Conservation (phyloP, 1,140 invertebrate species). For the Drosophila burlai region DNA sequence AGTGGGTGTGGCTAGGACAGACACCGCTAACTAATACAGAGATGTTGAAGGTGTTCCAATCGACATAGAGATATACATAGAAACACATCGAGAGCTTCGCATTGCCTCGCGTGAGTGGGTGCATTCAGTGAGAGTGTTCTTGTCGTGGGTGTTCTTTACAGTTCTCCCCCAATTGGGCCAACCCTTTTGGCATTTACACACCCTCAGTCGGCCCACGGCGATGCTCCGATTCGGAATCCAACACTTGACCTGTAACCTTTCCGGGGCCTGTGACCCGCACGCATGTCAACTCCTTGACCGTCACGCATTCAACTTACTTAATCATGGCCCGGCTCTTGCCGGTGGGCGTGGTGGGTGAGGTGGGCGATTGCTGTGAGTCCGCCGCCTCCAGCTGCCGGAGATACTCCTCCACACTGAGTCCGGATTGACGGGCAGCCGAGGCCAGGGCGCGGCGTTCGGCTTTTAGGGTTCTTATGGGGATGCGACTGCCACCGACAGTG, state of each 20-base stretch:
- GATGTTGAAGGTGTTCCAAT: conserved; percentile 54
- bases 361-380: conserved; percentile 17
- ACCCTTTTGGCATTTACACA: conserved; percentile 44
- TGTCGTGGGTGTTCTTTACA: conserved; percentile 34
- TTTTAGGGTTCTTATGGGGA: conserved; percentile 82
- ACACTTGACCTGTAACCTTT: conserved; percentile 61
- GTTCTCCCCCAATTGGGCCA: conserved; percentile 25
- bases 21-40: conserved; percentile 68
- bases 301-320: conserved; percentile 79
- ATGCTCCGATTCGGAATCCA: conserved; percentile 3
- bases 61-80: conserved; percentile 47
- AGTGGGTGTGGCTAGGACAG: conserved; percentile 55
- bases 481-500: conserved; percentile 68
- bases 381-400: conserved; percentile 46
- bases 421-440: conserved; percentile 69
- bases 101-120: conserved; percentile 37
- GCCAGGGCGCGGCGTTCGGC: conserved; percentile 77
- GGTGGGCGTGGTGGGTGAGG: conserved; percentile 50
- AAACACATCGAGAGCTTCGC: conserved; percentile 32
- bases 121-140: conserved; percentile 35
- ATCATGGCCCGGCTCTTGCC: conserved; percentile 91
- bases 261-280: conserved; percentile 6
- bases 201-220: conserved; percentile 27
- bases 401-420: conserved; percentile 62
- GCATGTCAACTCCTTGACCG: conserved; percentile 68